Conservation (phyloP, 2,888 invertebrate species). For the Euspilapteryx auroguttella region DNA sequence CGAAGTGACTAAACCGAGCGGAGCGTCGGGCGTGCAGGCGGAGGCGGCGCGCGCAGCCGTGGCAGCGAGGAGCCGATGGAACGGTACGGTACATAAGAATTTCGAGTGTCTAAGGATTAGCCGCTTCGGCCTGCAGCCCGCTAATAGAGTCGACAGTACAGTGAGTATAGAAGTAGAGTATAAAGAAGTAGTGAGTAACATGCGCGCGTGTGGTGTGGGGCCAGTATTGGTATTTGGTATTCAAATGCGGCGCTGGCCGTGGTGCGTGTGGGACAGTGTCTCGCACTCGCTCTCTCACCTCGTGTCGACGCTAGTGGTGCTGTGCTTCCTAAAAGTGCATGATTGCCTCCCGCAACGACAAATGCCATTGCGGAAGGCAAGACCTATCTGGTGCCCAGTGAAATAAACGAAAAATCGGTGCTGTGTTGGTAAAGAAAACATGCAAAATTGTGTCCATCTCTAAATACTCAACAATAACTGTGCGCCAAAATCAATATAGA, state of each 20-base stretch:
- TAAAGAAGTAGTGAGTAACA: conserved; percentile 38
- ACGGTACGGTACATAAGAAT: background rate
- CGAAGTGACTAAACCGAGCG: conserved; percentile 46
- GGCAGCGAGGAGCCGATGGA: conserved; percentile 16
- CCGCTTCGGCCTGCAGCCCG: background rate
- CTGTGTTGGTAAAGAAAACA: conserved; percentile 57
- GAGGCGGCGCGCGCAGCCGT: conserved; percentile 31
- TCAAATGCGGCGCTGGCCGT: conserved; percentile 68
- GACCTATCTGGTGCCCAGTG: conserved; percentile 57
- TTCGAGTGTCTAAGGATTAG: background rate
- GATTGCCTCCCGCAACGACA: conserved; percentile 24
- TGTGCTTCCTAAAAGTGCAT: conserved; percentile 55
- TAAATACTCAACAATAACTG: conserved; percentile 59
- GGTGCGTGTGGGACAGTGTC: conserved; percentile 29
- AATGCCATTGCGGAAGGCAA: conserved; percentile 22
- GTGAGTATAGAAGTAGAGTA: conserved; percentile 19
- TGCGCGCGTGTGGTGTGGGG: conserved; percentile 59
- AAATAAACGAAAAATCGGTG: conserved; percentile 53
- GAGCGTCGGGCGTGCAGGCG: conserved; percentile 47
- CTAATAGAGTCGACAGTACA: background rate
- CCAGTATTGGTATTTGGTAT: conserved; percentile 76
- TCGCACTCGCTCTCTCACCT: conserved; percentile 60
- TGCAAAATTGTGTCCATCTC: conserved; percentile 60
- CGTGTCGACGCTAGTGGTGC: conserved; percentile 54
- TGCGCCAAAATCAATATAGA: conserved; percentile 57